Base-by-base conservation (phyloP, 30 jellyfish, hydroid and myxozoan genomes). In the Cassiopea xamachana region DNA sequence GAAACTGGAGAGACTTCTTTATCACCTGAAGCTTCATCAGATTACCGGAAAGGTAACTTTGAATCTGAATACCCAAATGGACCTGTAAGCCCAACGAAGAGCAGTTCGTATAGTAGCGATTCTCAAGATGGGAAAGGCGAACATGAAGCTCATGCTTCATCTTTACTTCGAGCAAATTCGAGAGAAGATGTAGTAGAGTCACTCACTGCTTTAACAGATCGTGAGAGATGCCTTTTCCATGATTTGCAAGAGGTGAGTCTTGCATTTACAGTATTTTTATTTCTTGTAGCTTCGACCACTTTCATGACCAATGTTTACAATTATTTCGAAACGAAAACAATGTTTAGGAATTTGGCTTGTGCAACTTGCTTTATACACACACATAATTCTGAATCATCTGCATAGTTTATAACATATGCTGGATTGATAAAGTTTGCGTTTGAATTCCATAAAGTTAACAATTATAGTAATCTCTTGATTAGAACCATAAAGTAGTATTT, bases 201-300 rank as follows among this genome's bases (percentile, higher is more conserved):
- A 39, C 77, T 87, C 79, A 44, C 89, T 9, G 84, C 94, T 10
- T 64, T 87, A 64, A 75, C 89, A 12, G 94, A 76, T 2, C 94
- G 94, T 60, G 94, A 87, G 59, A 64, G 77, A 69, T 51, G 76
- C 3, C 81, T 87, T 8, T 87, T 69, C 58, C 85, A 69, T 13
- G 94, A 87, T 70, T 58, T 76, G 77, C 94, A 87, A 67, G 94
- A 76, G 86, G 94, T 87, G 69, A 60, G 89, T 27, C 15, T 6
- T 60, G 46, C 55, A 60, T 77, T 9, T n/a, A n/a, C n/a, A n/a
- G n/a, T n/a, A n/a, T n/a, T n/a, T n/a, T n/a, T n/a, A n/a, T n/a
- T n/a, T n/a, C n/a, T n/a, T n/a, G n/a, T n/a, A n/a, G n/a, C n/a
- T n/a, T n/a, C n/a, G n/a, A n/a, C n/a, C n/a, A n/a, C n/a, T n/a